phyloP scores from a whole-genome alignment of 1,140 invertebrate species.

The Eriocheir sinensis region DNA sequence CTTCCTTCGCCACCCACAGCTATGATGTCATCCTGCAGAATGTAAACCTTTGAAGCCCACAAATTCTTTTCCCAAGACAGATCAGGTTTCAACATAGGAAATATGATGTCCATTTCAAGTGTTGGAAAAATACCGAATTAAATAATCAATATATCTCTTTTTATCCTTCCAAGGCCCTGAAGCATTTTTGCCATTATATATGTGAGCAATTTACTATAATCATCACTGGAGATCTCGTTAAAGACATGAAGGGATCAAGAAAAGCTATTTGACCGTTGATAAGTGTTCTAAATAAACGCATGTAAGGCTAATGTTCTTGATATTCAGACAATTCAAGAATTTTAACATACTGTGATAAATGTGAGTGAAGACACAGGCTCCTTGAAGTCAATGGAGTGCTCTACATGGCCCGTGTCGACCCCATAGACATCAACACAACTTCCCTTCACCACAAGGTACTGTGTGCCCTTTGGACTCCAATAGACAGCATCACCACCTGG shows the following conservation, averaged over 20 bases:
- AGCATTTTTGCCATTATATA: too few species aligned
- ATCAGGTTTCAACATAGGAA: too few species aligned
- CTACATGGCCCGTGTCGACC: conserved; percentile 85
- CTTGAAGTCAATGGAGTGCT: conserved; percentile 79
- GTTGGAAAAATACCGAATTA: too few species aligned
- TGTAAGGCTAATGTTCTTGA: not conserved
- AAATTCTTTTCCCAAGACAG: too few species aligned
- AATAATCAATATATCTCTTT: too few species aligned
- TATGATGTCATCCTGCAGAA: conserved; percentile 85
- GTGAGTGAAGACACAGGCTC: conserved; percentile 33
- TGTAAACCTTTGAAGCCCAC: not conserved
- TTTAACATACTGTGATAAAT: conserved; percentile 63
- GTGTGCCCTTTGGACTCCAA: conserved; percentile 86
- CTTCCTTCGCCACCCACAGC: conserved; percentile 89
- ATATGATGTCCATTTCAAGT: too few species aligned
- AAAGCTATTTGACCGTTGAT: too few species aligned
- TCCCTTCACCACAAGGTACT: conserved; percentile 88
- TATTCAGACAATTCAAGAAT: not conserved
- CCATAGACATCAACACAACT: conserved; percentile 89
- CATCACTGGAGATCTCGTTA: too few species aligned
- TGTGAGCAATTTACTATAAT: too few species aligned
- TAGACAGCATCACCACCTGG: conserved; percentile 81
- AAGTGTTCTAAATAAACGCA: too few species aligned
- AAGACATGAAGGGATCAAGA: too few species aligned
- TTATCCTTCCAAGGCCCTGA: too few species aligned